phyloP scores from a whole-genome alignment of 2,113 vertebrate species.

The Oxyruncus cristatus region DNA sequence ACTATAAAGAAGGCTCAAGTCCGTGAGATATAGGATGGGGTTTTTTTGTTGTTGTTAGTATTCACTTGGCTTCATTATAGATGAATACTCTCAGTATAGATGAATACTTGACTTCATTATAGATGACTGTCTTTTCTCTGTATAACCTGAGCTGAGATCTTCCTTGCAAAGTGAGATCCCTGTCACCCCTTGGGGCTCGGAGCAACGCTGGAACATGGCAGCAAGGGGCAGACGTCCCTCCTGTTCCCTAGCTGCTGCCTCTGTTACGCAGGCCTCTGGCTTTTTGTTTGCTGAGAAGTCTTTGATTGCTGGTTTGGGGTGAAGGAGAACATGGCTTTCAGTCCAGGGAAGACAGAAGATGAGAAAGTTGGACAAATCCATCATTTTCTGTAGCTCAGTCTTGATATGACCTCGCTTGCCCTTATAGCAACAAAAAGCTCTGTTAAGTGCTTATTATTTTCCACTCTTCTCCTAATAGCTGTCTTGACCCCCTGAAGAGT shows the following conservation, averaged over 20 bases:
- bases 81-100: not conserved
- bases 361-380: not conserved
- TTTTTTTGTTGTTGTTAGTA: not conserved
- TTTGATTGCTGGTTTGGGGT: not conserved
- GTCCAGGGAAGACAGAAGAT: not conserved
- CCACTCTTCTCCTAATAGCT: not conserved
- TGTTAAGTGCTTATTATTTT: not conserved
- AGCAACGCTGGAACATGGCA: not conserved
- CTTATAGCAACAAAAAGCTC: not conserved
- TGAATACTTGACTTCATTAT: not conserved
- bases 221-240: not conserved
- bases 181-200: not conserved
- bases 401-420: not conserved
- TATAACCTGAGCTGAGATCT: not conserved
- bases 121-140: not conserved
- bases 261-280: not conserved
- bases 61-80: not conserved
- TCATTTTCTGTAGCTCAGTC: not conserved
- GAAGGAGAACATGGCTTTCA: not conserved
- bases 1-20: not conserved
- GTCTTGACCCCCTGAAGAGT: not conserved
- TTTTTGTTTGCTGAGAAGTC: not conserved
- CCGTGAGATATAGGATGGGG: not conserved
- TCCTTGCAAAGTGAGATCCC: not conserved
- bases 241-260: not conserved